Percentiles rank a stretch among this genome's conserved stretches.
phyloP scores from a whole-genome alignment of 2,797 vertebrate species.

The Chaetodon trifasciatus region DNA sequence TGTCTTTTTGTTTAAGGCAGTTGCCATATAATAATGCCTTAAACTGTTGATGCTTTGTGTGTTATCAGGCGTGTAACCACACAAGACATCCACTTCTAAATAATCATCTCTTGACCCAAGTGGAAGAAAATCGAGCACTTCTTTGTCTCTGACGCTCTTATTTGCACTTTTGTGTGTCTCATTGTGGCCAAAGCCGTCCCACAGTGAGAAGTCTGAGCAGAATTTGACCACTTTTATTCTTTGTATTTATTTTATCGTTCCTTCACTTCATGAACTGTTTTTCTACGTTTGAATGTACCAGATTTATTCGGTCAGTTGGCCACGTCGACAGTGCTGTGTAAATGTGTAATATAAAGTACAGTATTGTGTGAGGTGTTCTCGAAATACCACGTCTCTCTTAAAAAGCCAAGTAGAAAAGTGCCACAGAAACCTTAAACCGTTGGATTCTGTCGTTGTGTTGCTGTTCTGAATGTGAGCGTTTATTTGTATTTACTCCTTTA shows the following conservation, averaged over 20 bases:
- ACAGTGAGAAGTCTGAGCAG: constrained; percentile 14
- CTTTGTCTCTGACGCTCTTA: constrained; percentile 49
- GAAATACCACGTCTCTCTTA: constrained; percentile 64
- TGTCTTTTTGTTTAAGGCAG: constrained; percentile 42
- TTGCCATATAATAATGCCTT: constrained; percentile 71
- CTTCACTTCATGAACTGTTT: constrained; percentile 50
- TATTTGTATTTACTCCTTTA: constrained; percentile 76
- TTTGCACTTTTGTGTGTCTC: constrained; percentile 71
- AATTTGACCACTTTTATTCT: constrained; percentile 10
- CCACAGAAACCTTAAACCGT: constrained; percentile 78
- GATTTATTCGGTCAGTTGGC: constrained; percentile 54
- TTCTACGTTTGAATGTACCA: constrained; percentile 77
- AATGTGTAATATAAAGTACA: constrained; percentile 80
- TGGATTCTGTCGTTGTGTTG: constrained; percentile 79
- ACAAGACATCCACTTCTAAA: constrained; percentile 8
- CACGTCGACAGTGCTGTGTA: constrained; percentile 73
- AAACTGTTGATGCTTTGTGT: constrained; percentile 50
- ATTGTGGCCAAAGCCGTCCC: constrained; percentile 32
- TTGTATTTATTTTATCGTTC: constrained; percentile 38
- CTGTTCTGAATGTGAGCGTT: constrained; percentile 82
- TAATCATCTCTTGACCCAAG: constrained; percentile 2
- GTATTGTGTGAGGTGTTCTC: constrained; percentile 73
- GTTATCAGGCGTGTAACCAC: constrained; percentile 17
- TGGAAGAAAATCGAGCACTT: constrained; percentile 31
- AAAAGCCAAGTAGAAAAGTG: constrained; percentile 83